Conservation (phyloP, 2,113 vertebrate species). For the Corythornis madagascariensis region DNA sequence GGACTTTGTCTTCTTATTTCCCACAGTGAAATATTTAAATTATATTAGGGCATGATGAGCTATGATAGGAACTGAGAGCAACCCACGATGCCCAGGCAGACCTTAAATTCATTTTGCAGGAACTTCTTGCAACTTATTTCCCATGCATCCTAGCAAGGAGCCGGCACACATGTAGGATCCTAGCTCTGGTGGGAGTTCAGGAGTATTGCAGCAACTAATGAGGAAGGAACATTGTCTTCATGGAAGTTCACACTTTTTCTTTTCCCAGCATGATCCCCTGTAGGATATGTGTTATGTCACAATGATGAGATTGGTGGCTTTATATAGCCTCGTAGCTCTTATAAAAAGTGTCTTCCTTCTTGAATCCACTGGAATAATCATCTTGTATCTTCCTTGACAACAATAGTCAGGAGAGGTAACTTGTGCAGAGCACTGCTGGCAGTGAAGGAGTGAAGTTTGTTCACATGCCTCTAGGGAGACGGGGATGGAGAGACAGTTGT, state of each 20-base stretch:
- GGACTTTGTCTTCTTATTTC: background rate
- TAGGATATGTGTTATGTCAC: constrained; percentile 8
- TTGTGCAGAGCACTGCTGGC: background rate
- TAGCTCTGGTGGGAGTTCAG: background rate
- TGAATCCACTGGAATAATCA: constrained; percentile 14
- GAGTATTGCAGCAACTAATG: background rate
- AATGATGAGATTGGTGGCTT: background rate
- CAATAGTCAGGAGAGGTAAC: background rate
- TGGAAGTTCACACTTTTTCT: constrained; percentile 22
- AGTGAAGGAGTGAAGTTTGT: background rate
- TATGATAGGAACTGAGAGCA: background rate
- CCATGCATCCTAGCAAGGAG: background rate
- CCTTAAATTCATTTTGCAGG: background rate
- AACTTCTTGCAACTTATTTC: background rate
- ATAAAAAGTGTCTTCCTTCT: background rate
- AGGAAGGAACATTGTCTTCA: background rate
- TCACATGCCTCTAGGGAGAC: background rate
- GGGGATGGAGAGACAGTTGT: background rate
- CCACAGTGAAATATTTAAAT: background rate
- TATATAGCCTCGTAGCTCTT: background rate
- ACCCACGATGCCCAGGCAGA: background rate
- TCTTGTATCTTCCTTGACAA: background rate
- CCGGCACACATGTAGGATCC: background rate
- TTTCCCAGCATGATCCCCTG: constrained; percentile 26
- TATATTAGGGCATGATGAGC: background rate